A percentile compares a stretch with the other conserved stretches of the same genome.
phyloP scores from a whole-genome alignment of 2,113 vertebrate genomes.

The Ceyx cyanopectus region DNA sequence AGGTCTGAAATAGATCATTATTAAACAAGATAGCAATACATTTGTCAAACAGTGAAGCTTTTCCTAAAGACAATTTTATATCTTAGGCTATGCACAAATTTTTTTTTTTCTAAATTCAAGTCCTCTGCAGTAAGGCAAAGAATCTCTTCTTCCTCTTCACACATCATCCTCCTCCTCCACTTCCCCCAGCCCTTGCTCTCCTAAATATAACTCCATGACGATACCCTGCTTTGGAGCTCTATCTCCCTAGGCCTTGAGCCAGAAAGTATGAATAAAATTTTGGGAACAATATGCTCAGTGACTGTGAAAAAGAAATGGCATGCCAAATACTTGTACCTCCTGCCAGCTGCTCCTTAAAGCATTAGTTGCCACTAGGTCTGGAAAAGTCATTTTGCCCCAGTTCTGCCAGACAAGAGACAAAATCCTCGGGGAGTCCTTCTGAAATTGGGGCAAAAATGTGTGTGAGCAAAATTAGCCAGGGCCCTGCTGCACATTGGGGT shows the following conservation, averaged over 20 bases:
- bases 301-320: neutral
- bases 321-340: slow-evolving; percentile 22
- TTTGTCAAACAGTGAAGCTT: neutral
- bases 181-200: neutral
- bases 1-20: neutral
- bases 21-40: neutral
- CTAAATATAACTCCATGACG: neutral
- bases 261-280: slow-evolving; percentile 6
- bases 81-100: neutral
- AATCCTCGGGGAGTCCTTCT: neutral
- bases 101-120: neutral
- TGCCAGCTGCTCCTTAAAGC: slow-evolving; percentile 35
- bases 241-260: slow-evolving; percentile 22
- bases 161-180: neutral
- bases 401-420: neutral
- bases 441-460: neutral
- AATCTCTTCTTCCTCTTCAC: neutral
- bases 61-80: neutral
- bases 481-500: neutral
- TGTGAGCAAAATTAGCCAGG: neutral
- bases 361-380: neutral
- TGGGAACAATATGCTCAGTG: slow-evolving; percentile 18
- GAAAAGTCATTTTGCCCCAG: neutral
- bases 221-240: neutral
- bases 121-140: neutral